These are phyloP conservation scores for Megaceryle alcyon DNA, from an alignment of 2,797 vertebrate genomes.

Conservation along the genomic window DNA sequence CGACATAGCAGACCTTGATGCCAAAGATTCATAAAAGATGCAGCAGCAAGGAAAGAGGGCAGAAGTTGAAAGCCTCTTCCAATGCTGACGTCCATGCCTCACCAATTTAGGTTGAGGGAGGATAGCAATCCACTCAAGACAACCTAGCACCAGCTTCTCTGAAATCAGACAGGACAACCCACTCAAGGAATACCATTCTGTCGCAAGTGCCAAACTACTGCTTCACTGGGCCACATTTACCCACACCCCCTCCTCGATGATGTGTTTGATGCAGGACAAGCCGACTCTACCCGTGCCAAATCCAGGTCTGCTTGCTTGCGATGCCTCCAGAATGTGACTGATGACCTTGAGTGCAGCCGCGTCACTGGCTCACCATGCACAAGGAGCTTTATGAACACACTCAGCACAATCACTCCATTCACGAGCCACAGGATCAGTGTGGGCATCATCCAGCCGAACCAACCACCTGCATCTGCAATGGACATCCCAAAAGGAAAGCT, in stretches of 20 bases:
- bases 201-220: not conserved
- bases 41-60: not conserved
- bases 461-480: constrained; percentile 75
- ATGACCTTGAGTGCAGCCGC: constrained; percentile 91
- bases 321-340: constrained; percentile 96
- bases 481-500: not conserved
- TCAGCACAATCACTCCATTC: constrained; percentile 92
- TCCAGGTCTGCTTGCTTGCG: constrained; percentile 95
- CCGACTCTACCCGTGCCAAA: constrained; percentile 84
- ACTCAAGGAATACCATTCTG: not conserved
- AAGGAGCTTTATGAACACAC: constrained; percentile 92
- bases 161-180: not conserved
- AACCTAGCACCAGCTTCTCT: not conserved
- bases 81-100: not conserved
- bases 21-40: not conserved
- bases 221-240: not conserved
- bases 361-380: constrained; percentile 95
- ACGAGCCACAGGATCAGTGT: constrained; percentile 95
- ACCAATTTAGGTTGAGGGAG: not conserved
- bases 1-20: not conserved
- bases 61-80: not conserved
- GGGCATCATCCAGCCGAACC: constrained; percentile 94
- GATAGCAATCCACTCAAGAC: not conserved
- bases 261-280: not conserved
- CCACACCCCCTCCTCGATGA: not conserved